Conservation (phyloP, 1,140 invertebrate species). For the Drosophila oshimai region DNA sequence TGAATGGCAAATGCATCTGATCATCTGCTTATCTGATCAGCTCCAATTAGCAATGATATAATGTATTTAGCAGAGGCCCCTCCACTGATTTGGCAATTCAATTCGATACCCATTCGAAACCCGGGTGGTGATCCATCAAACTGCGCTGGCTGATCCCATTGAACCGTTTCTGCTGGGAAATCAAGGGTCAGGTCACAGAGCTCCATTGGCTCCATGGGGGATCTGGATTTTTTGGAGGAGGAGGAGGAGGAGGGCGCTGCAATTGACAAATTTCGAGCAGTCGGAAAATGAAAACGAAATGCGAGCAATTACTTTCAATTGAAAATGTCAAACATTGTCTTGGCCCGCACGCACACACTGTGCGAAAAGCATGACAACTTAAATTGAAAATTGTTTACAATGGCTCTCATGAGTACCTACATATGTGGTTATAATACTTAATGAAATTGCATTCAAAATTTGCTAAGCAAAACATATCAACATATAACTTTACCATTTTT, state of each 20-base stretch:
- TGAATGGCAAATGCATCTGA: constrained; percentile 38
- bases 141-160: constrained; percentile 14
- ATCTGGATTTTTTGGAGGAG: neutral
- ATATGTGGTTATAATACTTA: no score
- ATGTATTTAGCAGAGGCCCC: neutral
- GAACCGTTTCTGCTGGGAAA: constrained; percentile 9
- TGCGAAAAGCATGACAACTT: neutral
- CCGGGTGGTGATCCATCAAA: constrained; percentile 37
- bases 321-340: constrained; percentile 75
- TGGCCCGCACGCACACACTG: neutral
- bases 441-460: no score
- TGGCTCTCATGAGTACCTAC: no score
- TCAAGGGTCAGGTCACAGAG: constrained; percentile 24
- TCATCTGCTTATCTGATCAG: constrained; percentile 37
- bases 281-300: constrained; percentile 65
- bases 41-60: constrained; percentile 31
- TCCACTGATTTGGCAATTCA: constrained; percentile 29
- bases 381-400: no score
- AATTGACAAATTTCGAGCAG: constrained; percentile 69
- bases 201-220: neutral
- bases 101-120: constrained; percentile 2
- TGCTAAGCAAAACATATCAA: no score
- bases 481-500: no score
- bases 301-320: constrained; percentile 81
- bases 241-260: constrained; percentile 6